Evolutionary conservation across 2,113 vertebrate genomes (phyloP), one percentile per base, ranked within the genome.

Genomic region (Dolichallabes microphthalmus): DNA sequence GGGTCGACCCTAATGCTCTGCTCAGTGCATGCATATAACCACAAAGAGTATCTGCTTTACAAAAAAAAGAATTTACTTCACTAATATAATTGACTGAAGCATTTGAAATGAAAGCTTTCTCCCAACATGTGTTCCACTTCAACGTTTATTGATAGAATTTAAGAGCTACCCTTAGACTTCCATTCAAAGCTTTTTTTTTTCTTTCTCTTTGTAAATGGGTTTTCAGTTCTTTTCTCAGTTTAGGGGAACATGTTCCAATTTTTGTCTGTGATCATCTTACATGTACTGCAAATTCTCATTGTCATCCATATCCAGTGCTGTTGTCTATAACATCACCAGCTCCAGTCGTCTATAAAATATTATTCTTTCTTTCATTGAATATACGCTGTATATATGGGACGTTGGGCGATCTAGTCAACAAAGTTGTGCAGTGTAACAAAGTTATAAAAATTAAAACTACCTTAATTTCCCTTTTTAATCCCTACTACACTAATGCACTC

Each of bases 281-380:
- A 73, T 4, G 15, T 52, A 45, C 73, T 27, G 12, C 8, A 45
- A 73, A 80, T 82, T 84, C 55, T 74, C 61, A 5, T 86, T 52
- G 86, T 52, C 52, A 75, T 78, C 58, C 64, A 80, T 53, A 50
- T 69, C 80, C 69, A 80, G 68, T 12, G 20, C 39, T 45, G 35
- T 73, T 6, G 12, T 75, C 25, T 75, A 13, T 0, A 53, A 52
- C 73, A 53, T 75, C 73, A 45, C 45, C 1, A 74, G 71, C 39
- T 25, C 13, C 11, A 25, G 64, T 32, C 2, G 27, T 5, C 6
- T 78, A 3, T 78, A 39, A 73, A 73, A 2, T 4, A 45, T 25
- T 27, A 0, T 45, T 22, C 32, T 69, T 22, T 64, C 52, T 80
- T 39, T 50, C 88, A 61, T 87, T 80, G 9, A 10, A 30, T 79